Evolutionary conservation across 2,797 vertebrate species (phyloP).

Genomic region (Anniella stebbinsi): DNA sequence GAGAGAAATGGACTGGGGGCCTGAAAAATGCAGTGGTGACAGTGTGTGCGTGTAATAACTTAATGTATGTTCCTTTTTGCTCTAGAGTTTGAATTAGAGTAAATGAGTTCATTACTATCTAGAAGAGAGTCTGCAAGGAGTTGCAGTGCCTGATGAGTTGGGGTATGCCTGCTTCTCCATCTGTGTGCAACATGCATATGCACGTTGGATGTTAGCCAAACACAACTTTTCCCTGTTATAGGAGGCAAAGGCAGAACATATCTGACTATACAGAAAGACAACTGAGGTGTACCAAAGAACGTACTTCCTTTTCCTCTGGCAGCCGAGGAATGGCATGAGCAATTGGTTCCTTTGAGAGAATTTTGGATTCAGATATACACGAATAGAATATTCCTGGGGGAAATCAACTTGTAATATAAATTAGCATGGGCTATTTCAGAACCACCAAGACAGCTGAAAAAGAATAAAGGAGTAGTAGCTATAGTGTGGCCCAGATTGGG

Average conservation of each 20-base stretch:
- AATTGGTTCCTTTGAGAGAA: neutral
- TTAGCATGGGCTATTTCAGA: neutral
- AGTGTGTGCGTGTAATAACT: constrained; percentile 40
- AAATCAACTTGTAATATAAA: neutral
- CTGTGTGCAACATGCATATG: fast-evolving
- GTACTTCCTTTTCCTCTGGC: neutral
- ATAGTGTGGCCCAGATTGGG: neutral
- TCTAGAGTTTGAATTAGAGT: constrained; percentile 17
- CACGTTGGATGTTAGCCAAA: neutral
- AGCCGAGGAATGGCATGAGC: neutral
- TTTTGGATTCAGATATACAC: neutral
- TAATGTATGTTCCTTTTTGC: constrained; percentile 53
- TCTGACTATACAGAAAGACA: neutral
- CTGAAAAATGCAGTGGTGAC: constrained; percentile 43
- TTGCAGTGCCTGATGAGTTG: neutral
- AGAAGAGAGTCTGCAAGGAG: neutral
- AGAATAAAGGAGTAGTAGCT: neutral
- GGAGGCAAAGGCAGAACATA: neutral
- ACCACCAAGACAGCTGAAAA: neutral
- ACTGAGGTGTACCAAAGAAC: neutral
- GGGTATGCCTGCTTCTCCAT: neutral
- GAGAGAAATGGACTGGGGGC: constrained; percentile 45
- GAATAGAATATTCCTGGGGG: neutral
- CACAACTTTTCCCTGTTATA: neutral
- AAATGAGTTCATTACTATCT: neutral